These are phyloP conservation scores for Drosophila imparisetae DNA, from an alignment of 2,888 invertebrate species.

Conservation along the genomic window DNA sequence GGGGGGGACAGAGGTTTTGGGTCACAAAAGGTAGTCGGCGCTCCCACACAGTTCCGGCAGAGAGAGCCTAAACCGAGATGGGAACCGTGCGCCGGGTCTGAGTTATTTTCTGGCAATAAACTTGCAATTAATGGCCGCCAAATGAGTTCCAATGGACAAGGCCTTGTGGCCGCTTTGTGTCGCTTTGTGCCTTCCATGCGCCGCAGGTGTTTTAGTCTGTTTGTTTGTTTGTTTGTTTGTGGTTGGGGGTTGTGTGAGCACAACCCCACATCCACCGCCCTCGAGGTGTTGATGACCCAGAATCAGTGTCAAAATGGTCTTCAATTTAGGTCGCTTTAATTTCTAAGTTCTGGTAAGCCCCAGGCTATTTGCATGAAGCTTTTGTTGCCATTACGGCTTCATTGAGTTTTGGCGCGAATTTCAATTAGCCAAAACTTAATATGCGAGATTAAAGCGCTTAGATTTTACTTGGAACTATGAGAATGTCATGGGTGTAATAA, in stretches of 20 bases:
- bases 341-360: constrained; percentile 17
- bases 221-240: constrained; percentile 26
- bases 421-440: constrained; percentile 2
- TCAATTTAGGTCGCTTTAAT: constrained; percentile 15
- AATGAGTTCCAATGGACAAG: constrained; percentile 59
- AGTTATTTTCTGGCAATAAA: constrained; percentile 71
- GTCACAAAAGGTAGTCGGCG: constrained; percentile 4
- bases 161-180: constrained; percentile 40
- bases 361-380: constrained; percentile 14
- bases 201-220: constrained; percentile 42
- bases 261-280: neutral
- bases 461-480: neutral
- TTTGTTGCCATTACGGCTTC: constrained; percentile 4
- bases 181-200: constrained; percentile 31
- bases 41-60: constrained; percentile 11
- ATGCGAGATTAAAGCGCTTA: neutral
- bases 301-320: constrained; percentile 21
- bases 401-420: constrained; percentile 1
- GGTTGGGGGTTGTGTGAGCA: too few relatives aligned
- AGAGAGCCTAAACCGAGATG: neutral
- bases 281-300: constrained; percentile 28
- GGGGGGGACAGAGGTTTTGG: neutral
- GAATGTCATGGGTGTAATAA: neutral
- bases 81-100: constrained; percentile 11
- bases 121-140: constrained; percentile 65